Conservation (phyloP, 2,888 invertebrate genomes). For the Bellardia pandia region DNA sequence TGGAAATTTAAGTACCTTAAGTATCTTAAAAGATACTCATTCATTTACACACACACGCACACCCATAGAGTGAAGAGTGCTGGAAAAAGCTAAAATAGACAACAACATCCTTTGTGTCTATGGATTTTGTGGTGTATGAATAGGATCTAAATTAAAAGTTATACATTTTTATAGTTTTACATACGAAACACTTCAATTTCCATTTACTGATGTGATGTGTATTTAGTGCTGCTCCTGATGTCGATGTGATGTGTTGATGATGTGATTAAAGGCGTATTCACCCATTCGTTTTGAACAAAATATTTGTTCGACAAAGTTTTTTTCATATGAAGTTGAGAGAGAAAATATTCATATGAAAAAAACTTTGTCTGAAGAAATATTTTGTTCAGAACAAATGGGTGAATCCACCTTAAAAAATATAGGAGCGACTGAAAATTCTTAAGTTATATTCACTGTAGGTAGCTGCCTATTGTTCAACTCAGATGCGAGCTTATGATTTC, state of each 20-base stretch:
- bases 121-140: slow-evolving; percentile 14
- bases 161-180: slow-evolving; percentile 15
- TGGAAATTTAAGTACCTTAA: too few species aligned
- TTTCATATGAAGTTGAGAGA: background rate
- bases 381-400: too few species aligned
- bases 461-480: too few species aligned
- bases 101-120: background rate
- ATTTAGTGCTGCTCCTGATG: background rate
- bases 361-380: too few species aligned
- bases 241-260: background rate
- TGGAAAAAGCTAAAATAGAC: slow-evolving; percentile 12
- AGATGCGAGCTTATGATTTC: too few species aligned
- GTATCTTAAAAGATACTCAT: too few species aligned
- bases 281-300: too few species aligned
- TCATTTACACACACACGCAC: background rate
- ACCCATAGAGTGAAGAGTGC: background rate
- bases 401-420: too few species aligned
- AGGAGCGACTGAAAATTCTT: too few species aligned
- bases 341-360: too few species aligned
- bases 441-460: too few species aligned
- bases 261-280: too few species aligned
- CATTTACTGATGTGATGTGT: slow-evolving; percentile 33
- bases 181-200: slow-evolving; percentile 58
- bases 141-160: slow-evolving; percentile 44
- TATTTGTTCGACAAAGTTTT: background rate